phyloP scores from a whole-genome alignment of 2,113 vertebrate genomes.

The Emydocephalus ijimae region DNA sequence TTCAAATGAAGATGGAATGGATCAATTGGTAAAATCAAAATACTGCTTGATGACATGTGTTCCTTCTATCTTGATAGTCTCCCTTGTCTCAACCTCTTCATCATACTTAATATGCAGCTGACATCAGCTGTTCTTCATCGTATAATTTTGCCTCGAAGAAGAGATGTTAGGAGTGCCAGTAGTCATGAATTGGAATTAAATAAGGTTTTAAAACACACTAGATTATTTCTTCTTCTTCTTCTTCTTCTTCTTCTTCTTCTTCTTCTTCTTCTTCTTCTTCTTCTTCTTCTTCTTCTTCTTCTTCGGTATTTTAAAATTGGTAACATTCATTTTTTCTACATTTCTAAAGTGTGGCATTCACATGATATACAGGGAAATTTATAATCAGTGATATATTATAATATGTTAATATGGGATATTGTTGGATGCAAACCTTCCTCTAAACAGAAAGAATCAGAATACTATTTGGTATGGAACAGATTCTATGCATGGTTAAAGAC shows the following conservation, averaged over 20 bases:
- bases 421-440: neutral
- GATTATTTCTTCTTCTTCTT: neutral
- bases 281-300: no score
- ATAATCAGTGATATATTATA: neutral
- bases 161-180: accelerated
- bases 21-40: neutral
- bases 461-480: no score
- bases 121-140: neutral
- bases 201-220: neutral
- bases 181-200: neutral
- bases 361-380: neutral
- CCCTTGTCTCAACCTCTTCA: neutral
- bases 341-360: neutral
- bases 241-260: no score
- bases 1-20: neutral
- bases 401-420: neutral
- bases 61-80: slow-evolving; percentile 16
- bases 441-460: neutral
- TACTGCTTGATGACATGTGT: neutral
- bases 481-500: no score
- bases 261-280: no score
- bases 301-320: neutral
- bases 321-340: neutral
- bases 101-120: neutral
- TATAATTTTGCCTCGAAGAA: neutral